Conservation (phyloP, 2,113 vertebrate species). For the Macroglossus sobrinus region DNA sequence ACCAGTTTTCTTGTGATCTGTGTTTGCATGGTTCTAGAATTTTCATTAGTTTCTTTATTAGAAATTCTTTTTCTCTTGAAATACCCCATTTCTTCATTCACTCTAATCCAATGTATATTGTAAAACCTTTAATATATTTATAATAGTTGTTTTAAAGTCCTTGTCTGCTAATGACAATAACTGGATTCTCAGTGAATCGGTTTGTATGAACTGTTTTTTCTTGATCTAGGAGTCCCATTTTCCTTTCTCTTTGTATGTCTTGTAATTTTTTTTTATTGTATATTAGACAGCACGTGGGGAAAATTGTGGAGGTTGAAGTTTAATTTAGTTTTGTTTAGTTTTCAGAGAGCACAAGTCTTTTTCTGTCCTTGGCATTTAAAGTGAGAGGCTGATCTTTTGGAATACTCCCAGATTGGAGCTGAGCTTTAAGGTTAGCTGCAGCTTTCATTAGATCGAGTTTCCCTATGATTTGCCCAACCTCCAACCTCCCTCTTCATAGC, state of each 20-base stretch:
- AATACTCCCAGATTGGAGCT: background rate
- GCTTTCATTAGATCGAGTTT: background rate
- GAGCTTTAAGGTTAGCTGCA: background rate
- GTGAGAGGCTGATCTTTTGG: background rate
- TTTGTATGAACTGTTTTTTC: background rate
- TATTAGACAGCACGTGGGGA: background rate
- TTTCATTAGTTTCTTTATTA: background rate
- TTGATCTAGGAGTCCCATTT: background rate
- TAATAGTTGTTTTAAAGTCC: background rate
- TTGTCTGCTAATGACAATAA: background rate
- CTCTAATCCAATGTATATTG: background rate
- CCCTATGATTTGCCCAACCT: background rate
- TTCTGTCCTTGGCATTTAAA: background rate
- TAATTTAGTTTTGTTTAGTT: background rate
- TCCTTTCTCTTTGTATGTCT: background rate
- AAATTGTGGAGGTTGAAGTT: background rate
- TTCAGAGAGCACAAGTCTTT: background rate
- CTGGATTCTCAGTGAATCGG: background rate
- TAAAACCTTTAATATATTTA: background rate
- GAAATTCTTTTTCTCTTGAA: constrained; percentile 17
- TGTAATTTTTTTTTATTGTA: background rate
- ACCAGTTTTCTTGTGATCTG: background rate
- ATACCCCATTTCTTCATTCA: background rate
- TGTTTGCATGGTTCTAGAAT: background rate
- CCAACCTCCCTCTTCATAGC: background rate